Base-by-base conservation (phyloP, 2,113 vertebrate species). In the Myrmophylax atrothorax region DNA sequence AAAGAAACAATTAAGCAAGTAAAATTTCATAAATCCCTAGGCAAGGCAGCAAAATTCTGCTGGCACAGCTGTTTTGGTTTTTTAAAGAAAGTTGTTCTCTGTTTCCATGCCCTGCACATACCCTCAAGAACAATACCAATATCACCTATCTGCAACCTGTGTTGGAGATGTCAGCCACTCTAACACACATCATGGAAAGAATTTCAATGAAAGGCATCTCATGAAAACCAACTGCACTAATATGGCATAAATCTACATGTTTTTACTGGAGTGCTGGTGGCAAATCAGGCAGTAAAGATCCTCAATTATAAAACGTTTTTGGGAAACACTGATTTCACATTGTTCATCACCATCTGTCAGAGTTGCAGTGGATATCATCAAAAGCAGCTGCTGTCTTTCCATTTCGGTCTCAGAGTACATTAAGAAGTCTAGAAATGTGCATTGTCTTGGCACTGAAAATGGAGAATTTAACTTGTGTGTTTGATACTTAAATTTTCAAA, bases 311-410 rank as follows among this genome's bases (percentile, higher is more conserved):
- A 93, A 83, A 90, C 37, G 53, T 53, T 87, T 96, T 87, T 55
- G 84, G 94, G 82, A 87, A 93, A 96, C 79, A 96, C 90, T 96
- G 91, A 95, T 95, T 95, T 93, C 84, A 66, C 63, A 96, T 94
- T 92, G 94, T 96, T 97, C 81, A 70, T 68, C 3, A 2, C 93
- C 93, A 94, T 95, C 91, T 93, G 93, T 79, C 74, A 79, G 73
- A 90, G 42, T 46, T 76, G 59, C 78, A 90, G n/a, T 69, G 53
- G 77, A 42, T 91, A 78, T 83, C 63, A 88, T 85, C 55, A 93
- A 87, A 96, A 94, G 58, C 94, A 95, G 89, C 94, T 95, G 93
- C 77, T 89, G 53, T 49, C 53, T 96, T 94, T 92, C 89, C 84
- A 82, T 91, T 92, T 75, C 69, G 84, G 63, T n/a, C 56, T 68